Base-by-base conservation (phyloP, 2,113 vertebrate genomes). In the Siniperca chuatsi region DNA sequence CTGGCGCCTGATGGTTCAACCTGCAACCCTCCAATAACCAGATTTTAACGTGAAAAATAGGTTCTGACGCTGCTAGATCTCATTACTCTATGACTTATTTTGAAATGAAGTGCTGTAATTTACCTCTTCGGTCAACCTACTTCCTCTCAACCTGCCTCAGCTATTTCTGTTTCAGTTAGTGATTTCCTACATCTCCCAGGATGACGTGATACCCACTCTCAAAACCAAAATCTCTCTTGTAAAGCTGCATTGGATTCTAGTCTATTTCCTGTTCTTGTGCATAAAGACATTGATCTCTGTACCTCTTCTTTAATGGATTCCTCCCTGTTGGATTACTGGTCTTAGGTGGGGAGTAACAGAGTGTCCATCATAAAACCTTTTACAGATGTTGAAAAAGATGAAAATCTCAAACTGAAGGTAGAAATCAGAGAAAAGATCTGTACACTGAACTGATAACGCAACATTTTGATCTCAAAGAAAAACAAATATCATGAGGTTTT, bases 1-100 rank as follows among this genome's bases (percentile, higher is more conserved):
- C 82, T 81, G 72, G 89, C 67, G n/a, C 74, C 81, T 37, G n/a
- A 12, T 21, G 40, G 54, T 73, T 77, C 85, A 69, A 85, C 82
- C 79, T 66, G 76, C 54, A 82, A 33, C 62, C 46, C 60, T 52
- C 48, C 20, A 52, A 48, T 40, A 64, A 46, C 46, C 78, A 35
- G 60, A 64, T 46, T 80, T 42, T 40, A 60, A 15, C 18, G n/a
- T n/a, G 23, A 44, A 25, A 70, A 70, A 67, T 18, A 29, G 37
- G 15, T 18, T 13, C 46, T 33, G 67, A 62, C 1, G 20, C 33
- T 25, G 46, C 67, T 16, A 3, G 62, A 46, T 23, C 70, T 57
- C 52, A 62, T 72, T 68, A 44, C 71, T 61, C 64, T 15, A 15
- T 37, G 21, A 46, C 33, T 46, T 20, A 35, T 66, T 61, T 13